Evolutionary conservation across 1,140 invertebrate genomes (phyloP).

Genomic region (Drosophila kanapiae): DNA sequence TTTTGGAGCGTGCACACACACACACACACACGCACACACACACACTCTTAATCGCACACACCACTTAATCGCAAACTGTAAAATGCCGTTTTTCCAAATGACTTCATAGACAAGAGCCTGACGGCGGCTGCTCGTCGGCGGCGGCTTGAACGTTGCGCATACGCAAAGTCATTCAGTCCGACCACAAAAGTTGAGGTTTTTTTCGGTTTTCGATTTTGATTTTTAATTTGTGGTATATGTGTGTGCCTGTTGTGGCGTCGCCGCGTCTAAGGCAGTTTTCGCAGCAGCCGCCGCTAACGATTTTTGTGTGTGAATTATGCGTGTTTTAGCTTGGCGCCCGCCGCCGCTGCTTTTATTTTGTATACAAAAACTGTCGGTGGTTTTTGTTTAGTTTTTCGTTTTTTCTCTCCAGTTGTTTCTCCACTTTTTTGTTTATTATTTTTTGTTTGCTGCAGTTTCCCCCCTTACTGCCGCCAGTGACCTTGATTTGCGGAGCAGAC

Average conservation of each 20-base stretch:
- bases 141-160: constrained; percentile 52
- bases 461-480: constrained; percentile 30
- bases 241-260: constrained; percentile 42
- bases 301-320: constrained; percentile 74
- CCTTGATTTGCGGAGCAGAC: constrained; percentile 55
- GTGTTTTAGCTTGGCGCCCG: constrained; percentile 49
- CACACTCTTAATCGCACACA: constrained; percentile 11
- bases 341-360: constrained; percentile 64
- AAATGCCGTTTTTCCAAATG: constrained; percentile 82
- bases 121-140: constrained; percentile 40
- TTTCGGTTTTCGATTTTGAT: constrained; percentile 32
- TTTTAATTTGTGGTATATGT: constrained; percentile 23
- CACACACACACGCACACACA: constrained; percentile 38
- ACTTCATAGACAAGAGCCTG: constrained; percentile 79
- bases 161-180: constrained; percentile 72
- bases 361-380: constrained; percentile 79
- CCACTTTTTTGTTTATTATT: constrained; percentile 14
- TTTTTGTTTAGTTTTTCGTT: constrained; percentile 33
- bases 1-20: constrained; percentile 82
- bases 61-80: constrained; percentile 73
- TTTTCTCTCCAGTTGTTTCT: constrained; percentile 1
- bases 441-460: constrained; percentile 28
- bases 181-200: constrained; percentile 36
- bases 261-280: constrained; percentile 59
- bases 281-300: constrained; percentile 43